These are phyloP conservation scores for Ectropis crepuscularia DNA, from an alignment of 2,888 invertebrate species.

Conservation along the genomic window DNA sequence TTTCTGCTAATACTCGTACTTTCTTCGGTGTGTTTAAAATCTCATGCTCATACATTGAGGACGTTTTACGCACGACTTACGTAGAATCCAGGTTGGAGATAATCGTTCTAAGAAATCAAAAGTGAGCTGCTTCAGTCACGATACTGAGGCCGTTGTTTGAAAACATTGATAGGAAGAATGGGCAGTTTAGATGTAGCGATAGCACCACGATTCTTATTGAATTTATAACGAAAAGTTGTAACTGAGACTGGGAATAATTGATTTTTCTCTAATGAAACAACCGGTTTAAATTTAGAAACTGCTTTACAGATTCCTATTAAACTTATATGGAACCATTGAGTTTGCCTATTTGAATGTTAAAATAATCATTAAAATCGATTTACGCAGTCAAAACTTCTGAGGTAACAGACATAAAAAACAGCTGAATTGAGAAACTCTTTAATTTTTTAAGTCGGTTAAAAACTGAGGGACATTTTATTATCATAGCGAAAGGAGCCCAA, in stretches of 20 bases:
- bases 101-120: conserved; percentile 29
- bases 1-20: conserved; percentile 26
- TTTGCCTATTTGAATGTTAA: no score
- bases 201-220: conserved; percentile 6
- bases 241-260: neutral
- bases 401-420: no score
- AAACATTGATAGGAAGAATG: conserved; percentile 25
- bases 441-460: no score
- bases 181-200: conserved; percentile 9
- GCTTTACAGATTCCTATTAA: no score
- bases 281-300: no score
- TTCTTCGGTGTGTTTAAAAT: conserved; percentile 31
- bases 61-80: conserved; percentile 45
- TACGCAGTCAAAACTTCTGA: no score
- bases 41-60: conserved; percentile 36
- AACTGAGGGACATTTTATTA: no score
- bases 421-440: no score
- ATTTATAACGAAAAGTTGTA: neutral
- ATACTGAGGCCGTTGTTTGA: conserved; percentile 20
- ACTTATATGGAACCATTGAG: no score
- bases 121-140: conserved; percentile 27
- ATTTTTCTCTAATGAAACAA: no score
- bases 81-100: conserved; percentile 30
- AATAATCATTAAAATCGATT: no score
- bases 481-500: no score